Evolutionary conservation across 1,140 invertebrate species (phyloP).

Genomic region (Caenorhabditis inopinata): DNA sequence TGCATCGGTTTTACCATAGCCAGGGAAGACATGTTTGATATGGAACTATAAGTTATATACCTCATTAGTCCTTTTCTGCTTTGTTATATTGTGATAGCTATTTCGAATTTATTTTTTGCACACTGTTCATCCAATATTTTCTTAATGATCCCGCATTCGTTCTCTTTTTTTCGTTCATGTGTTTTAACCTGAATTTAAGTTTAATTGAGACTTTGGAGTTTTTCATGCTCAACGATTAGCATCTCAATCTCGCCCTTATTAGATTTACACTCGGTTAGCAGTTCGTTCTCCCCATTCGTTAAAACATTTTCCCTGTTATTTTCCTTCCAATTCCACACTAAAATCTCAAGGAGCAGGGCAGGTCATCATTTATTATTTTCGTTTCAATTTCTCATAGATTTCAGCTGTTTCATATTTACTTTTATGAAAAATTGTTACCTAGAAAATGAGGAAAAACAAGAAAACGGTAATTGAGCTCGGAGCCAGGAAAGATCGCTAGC

Average conservation of each 20-base stretch:
- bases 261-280: not conserved
- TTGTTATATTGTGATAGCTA: conserved; percentile 23
- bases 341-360: not conserved
- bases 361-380: too few relatives aligned
- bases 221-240: too few relatives aligned
- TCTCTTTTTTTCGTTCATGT: not conserved
- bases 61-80: not conserved
- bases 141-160: too few relatives aligned
- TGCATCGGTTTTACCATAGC: not conserved
- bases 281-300: not conserved
- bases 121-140: not conserved
- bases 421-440: not conserved
- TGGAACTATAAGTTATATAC: not conserved
- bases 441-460: not conserved
- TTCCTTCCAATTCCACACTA: not conserved
- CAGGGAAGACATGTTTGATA: not conserved
- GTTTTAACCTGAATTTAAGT: too few relatives aligned
- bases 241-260: not conserved
- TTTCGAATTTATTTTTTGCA: not conserved
- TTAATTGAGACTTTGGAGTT: too few relatives aligned
- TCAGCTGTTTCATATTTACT: too few relatives aligned
- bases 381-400: too few relatives aligned
- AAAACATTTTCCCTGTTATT: not conserved
- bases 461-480: not conserved
- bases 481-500: not conserved